Evolutionary conservation across 2,888 invertebrate genomes (phyloP).

Genomic region (Andrena haemorrhoa): DNA sequence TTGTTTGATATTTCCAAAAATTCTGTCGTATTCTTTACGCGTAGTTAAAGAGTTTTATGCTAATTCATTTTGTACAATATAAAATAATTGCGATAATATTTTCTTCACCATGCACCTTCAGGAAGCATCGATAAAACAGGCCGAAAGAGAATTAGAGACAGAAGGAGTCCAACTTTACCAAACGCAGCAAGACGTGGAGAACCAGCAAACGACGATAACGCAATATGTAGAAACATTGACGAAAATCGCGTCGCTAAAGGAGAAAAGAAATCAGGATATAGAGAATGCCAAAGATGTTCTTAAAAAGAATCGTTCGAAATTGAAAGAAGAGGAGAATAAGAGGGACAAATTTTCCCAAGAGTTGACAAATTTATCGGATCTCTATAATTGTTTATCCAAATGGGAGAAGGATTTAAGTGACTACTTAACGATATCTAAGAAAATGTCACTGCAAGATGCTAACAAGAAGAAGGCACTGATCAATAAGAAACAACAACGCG

Average conservation of each 20-base stretch:
- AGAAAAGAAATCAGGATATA: slow-evolving; percentile 86
- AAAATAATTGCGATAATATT: too few relatives aligned
- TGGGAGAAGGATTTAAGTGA: slow-evolving; percentile 89
- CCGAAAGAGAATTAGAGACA: slow-evolving; percentile 86
- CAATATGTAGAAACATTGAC: slow-evolving; percentile 86
- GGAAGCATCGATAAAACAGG: slow-evolving; percentile 85
- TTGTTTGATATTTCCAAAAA: neutral
- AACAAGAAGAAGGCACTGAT: slow-evolving; percentile 80
- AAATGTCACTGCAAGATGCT: slow-evolving; percentile 88
- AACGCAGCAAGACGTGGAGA: slow-evolving; percentile 87
- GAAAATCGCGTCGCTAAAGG: slow-evolving; percentile 86
- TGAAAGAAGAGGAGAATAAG: slow-evolving; percentile 82
- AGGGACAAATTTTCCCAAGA: slow-evolving; percentile 82
- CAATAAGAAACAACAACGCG: slow-evolving; percentile 85
- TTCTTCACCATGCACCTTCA: slow-evolving; percentile 65
- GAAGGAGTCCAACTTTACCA: slow-evolving; percentile 88
- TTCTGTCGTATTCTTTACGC: neutral
- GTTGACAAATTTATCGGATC: slow-evolving; percentile 86
- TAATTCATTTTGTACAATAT: neutral
- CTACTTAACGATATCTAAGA: slow-evolving; percentile 88
- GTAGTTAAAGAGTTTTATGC: neutral
- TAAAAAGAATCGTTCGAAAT: slow-evolving; percentile 85
- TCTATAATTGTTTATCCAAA: slow-evolving; percentile 87
- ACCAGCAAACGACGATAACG: slow-evolving; percentile 86
- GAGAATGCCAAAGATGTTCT: slow-evolving; percentile 85